Conservation (phyloP, 2,888 invertebrate genomes). For the Caenorhabditis sp. region DNA sequence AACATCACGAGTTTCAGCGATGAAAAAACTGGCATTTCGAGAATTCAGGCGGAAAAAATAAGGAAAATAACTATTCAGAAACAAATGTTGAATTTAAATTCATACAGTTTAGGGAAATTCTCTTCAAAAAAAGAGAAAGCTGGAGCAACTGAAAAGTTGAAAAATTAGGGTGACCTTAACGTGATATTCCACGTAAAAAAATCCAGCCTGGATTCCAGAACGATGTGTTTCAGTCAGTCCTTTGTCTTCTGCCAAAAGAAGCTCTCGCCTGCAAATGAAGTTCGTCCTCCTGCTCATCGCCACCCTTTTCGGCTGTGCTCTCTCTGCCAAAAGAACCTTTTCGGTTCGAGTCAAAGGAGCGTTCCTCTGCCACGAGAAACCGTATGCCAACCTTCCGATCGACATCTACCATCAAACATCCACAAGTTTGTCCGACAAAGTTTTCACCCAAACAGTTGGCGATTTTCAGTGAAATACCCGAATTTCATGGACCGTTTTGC, state of each 20-base stretch:
- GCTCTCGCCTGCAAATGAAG: neutral
- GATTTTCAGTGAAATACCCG: conserved; percentile 29
- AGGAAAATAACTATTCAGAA: neutral
- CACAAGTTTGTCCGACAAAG: neutral
- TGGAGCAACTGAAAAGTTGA: too few relatives aligned
- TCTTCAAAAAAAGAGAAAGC: too few relatives aligned
- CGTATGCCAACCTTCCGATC: conserved; percentile 17
- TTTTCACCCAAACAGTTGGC: too few relatives aligned
- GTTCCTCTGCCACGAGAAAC: conserved; percentile 24
- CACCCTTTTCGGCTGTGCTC: neutral
- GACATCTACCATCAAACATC: conserved; percentile 11
- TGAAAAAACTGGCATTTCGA: neutral
- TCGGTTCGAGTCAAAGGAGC: conserved; percentile 26
- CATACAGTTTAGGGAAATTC: too few relatives aligned
- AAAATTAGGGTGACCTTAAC: too few relatives aligned
- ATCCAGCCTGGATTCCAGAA: neutral
- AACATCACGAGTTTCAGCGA: too few relatives aligned
- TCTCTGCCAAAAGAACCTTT: neutral
- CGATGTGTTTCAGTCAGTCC: neutral
- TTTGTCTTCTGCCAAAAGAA: too few relatives aligned
- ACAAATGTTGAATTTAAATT: too few relatives aligned
- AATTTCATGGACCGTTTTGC: conserved; percentile 26
- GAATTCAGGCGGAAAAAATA: neutral
- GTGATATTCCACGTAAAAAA: neutral
- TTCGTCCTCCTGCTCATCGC: conserved; percentile 2